These are phyloP conservation scores for Cariama cristata DNA, from an alignment of 2,113 vertebrate genomes.

Conservation along the genomic window DNA sequence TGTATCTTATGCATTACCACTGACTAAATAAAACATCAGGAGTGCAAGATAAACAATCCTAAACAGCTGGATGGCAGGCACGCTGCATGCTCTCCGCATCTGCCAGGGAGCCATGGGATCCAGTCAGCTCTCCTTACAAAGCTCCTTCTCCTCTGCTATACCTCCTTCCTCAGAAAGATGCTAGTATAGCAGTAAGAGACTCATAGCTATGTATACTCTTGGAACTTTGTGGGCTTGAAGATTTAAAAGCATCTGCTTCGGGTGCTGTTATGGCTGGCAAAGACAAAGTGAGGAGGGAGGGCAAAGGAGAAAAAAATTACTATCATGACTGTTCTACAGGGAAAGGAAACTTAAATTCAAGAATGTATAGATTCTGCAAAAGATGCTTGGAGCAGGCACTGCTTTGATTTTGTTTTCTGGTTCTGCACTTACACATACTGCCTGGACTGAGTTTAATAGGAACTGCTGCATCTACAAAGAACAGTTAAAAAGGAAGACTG, in stretches of 20 bases:
- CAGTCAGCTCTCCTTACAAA: neutral
- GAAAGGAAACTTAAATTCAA: neutral
- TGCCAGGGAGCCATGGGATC: neutral
- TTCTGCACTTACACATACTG: neutral
- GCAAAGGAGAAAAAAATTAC: neutral
- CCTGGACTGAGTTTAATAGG: neutral
- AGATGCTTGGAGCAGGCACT: neutral
- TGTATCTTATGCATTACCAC: slow-evolving; percentile 11
- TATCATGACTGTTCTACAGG: neutral
- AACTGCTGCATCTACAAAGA: neutral
- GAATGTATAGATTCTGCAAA: neutral
- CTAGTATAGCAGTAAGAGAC: neutral
- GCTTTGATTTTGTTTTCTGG: neutral
- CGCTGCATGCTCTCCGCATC: neutral
- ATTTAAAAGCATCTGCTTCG: neutral
- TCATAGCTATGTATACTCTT: neutral
- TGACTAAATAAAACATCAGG: slow-evolving; percentile 12
- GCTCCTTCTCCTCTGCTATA: neutral
- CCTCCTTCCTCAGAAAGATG: neutral
- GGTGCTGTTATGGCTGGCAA: neutral
- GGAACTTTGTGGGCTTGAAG: neutral
- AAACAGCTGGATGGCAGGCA: neutral
- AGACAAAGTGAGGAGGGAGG: neutral
- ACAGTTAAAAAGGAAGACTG: neutral
- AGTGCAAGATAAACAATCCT: slow-evolving; percentile 20